phyloP scores from a whole-genome alignment of 2,797 vertebrate genomes.

The Anomalospiza imberbis region DNA sequence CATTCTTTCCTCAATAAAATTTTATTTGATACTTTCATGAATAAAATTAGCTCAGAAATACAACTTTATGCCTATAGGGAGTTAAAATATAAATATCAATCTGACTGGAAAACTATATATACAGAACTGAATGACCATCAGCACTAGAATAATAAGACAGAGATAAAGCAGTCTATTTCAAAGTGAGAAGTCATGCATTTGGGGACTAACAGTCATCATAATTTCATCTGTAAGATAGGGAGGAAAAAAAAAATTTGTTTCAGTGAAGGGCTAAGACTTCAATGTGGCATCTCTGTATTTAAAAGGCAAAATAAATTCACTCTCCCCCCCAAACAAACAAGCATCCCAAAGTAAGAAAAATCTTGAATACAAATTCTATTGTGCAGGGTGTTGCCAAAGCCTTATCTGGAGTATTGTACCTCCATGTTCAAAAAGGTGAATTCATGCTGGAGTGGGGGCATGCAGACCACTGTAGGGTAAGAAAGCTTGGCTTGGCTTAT shows the following conservation, averaged over 20 bases:
- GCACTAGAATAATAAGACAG: neutral
- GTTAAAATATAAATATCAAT: neutral
- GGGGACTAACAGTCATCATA: neutral
- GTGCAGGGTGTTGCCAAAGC: neutral
- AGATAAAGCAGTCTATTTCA: neutral
- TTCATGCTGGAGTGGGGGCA: neutral
- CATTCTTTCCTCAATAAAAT: neutral
- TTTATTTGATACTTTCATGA: neutral
- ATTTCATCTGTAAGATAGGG: neutral
- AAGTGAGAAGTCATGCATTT: neutral
- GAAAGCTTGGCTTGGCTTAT: neutral
- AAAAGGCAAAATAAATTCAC: neutral
- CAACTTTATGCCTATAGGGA: neutral
- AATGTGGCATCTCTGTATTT: neutral
- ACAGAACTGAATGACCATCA: neutral
- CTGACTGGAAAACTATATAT: neutral
- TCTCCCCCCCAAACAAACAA: rapidly evolving
- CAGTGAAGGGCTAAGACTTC: neutral
- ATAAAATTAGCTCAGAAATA: neutral
- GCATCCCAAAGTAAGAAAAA: neutral
- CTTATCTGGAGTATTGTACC: neutral
- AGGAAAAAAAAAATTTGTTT: neutral
- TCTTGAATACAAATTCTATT: neutral
- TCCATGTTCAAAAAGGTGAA: neutral
- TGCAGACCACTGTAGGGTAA: neutral